These are phyloP conservation scores for Bursaphelenchus okinawaensis DNA, from an alignment of 2,888 invertebrate genomes.

Conservation along the genomic window DNA sequence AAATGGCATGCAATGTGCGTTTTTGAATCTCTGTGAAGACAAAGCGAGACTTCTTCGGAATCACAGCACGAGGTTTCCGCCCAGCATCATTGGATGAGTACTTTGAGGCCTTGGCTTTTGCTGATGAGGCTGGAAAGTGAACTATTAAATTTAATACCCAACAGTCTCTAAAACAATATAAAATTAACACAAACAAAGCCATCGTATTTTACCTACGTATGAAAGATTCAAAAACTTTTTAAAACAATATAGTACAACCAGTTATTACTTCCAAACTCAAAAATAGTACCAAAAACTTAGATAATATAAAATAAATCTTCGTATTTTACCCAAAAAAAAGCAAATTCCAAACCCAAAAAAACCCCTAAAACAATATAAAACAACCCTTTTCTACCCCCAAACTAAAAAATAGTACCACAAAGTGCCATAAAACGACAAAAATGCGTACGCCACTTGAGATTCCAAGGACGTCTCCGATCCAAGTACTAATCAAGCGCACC, in stretches of 20 bases:
- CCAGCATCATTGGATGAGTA: neutral
- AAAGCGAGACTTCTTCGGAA: slow-evolving; percentile 89
- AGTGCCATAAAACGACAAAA: no score
- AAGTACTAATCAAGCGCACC: no score
- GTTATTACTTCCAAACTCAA: neutral
- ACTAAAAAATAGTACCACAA: no score
- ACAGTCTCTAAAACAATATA: neutral
- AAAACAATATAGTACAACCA: neutral
- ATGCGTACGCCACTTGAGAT: no score
- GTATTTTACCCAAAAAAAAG: neutral
- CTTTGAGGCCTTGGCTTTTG: slow-evolving; percentile 1
- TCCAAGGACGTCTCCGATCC: no score
- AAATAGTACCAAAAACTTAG: neutral
- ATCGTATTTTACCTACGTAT: neutral
- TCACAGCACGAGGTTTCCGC: neutral
- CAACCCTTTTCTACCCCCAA: no score
- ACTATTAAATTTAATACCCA: neutral
- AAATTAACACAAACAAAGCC: neutral
- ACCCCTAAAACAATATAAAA: no score
- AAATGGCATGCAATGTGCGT: slow-evolving; percentile 68
- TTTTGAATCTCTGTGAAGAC: slow-evolving; percentile 99
- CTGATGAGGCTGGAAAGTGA: neutral
- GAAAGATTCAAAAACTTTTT: neutral
- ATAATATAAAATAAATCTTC: no score
- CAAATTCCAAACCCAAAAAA: neutral